phyloP scores from a whole-genome alignment of 2,888 invertebrate genomes.

The Eupsilia transversa region DNA sequence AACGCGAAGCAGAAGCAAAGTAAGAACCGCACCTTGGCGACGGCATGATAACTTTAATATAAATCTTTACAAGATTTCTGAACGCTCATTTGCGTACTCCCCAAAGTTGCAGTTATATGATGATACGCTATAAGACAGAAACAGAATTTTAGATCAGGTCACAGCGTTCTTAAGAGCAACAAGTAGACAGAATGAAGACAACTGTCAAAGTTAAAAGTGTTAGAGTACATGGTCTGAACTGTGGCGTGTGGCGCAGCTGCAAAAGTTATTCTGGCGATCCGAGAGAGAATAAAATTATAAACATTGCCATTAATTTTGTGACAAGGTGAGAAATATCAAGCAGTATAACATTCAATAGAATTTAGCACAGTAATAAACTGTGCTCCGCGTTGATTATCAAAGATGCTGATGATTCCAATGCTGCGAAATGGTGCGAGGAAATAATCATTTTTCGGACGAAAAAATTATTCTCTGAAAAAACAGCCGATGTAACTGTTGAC shows the following conservation, averaged over 20 bases:
- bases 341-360: background rate
- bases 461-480: background rate
- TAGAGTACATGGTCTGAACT: background rate
- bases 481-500: background rate
- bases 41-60: slow-evolving; percentile 9
- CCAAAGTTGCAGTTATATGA: background rate
- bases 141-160: background rate
- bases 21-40: background rate
- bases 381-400: background rate
- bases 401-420: background rate
- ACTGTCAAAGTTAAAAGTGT: background rate
- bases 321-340: background rate
- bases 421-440: background rate
- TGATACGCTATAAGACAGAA: slow-evolving; percentile 10
- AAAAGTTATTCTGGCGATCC: background rate
- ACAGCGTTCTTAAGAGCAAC: slow-evolving; percentile 21
- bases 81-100: background rate
- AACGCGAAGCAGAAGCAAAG: background rate
- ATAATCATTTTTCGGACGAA: slow-evolving; percentile 1
- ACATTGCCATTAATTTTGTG: background rate
- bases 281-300: background rate
- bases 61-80: slow-evolving; percentile 14
- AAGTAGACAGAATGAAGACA: slow-evolving; percentile 4
- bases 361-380: background rate
- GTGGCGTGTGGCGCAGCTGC: too few species aligned